Evolutionary conservation across 2,888 invertebrate species (phyloP), one percentile per base, ranked within the genome.

Genomic region (Gonocerus acuteangulatus): DNA sequence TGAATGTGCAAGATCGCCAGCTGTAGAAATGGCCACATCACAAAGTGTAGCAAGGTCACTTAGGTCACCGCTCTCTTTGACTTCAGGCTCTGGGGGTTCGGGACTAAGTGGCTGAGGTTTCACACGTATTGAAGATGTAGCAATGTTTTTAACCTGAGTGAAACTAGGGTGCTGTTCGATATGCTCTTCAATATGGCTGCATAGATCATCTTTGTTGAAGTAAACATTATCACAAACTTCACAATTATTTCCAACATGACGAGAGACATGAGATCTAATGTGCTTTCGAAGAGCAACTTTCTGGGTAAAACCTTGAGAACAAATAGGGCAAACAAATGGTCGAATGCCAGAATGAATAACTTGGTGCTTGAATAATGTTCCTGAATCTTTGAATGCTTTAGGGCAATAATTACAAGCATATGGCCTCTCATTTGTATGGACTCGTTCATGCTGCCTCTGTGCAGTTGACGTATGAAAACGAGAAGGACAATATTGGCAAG

Each of bases 321-420:
- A 67, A 39, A 67, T 54, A 15, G 67, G 67, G 47, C 67, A 67
- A 45, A 64, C 62, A 58, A 66, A 66, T 2, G 65, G 65, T 47
- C 65, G 62, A 13, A 66, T 63, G 15, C 64, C 64, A n/a, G 66
- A 65, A 56, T 67, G 67, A 22, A 67, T 66, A 11, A 65, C 66
- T 57, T 66, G 66, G 39, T 67, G 67, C 65, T 67, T 66, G 34
- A 66, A 65, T 15, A 67, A 47, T 6, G 66, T 66, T 4, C 66
- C 66, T 39, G 61, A 62, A 42, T 67, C 66, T 61, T 66, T 64
- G 27, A 67, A 67, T 11, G 66, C 65, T 61, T 67, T 66, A 9
- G 66, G 65, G 36, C 67, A 67, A 65, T 73, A 77, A 65, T 74
- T 74, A 54, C 62, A 68, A 23, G 57, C 42, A 48, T 66, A 65